Conservation (phyloP, 2,888 invertebrate species). For the Drosophila testacea region DNA sequence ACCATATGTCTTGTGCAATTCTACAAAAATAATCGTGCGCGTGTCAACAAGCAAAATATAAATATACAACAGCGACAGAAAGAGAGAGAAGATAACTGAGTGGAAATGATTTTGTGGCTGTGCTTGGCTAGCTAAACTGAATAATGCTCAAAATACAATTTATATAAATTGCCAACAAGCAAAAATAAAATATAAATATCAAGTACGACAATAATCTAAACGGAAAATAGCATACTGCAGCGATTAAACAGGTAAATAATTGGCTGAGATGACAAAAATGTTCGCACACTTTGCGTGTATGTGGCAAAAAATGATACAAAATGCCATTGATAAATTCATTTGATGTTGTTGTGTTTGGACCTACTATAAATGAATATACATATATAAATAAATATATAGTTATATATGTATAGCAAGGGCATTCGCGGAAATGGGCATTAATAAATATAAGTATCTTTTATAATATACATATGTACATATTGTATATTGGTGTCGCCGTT, state of each 20-base stretch:
- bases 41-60: slow-evolving; percentile 37
- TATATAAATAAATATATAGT: not conserved
- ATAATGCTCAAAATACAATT: slow-evolving; percentile 76
- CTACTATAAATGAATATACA: not conserved
- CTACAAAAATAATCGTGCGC: slow-evolving; percentile 14
- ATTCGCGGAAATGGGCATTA: slow-evolving; percentile 38
- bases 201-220: slow-evolving; percentile 21
- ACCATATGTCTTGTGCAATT: slow-evolving; percentile 32
- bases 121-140: slow-evolving; percentile 54
- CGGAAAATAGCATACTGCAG: slow-evolving; percentile 57
- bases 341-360: slow-evolving; percentile 15
- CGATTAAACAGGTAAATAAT: slow-evolving; percentile 63
- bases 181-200: slow-evolving; percentile 32
- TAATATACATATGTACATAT: slow-evolving; percentile 37
- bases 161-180: slow-evolving; percentile 70
- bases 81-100: slow-evolving; percentile 25
- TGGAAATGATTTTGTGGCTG: slow-evolving; percentile 43
- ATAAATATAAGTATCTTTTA: slow-evolving; percentile 41
- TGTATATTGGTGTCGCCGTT: slow-evolving; percentile 61
- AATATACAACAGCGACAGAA: slow-evolving; percentile 28
- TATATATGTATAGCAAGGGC: slow-evolving; percentile 37
- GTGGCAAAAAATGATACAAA: slow-evolving; percentile 46
- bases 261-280: slow-evolving; percentile 34
- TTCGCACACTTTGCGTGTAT: slow-evolving; percentile 22
- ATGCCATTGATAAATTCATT: slow-evolving; percentile 60